These are phyloP conservation scores for Allacma fusca DNA, from an alignment of 2,888 invertebrate genomes.

Conservation along the genomic window DNA sequence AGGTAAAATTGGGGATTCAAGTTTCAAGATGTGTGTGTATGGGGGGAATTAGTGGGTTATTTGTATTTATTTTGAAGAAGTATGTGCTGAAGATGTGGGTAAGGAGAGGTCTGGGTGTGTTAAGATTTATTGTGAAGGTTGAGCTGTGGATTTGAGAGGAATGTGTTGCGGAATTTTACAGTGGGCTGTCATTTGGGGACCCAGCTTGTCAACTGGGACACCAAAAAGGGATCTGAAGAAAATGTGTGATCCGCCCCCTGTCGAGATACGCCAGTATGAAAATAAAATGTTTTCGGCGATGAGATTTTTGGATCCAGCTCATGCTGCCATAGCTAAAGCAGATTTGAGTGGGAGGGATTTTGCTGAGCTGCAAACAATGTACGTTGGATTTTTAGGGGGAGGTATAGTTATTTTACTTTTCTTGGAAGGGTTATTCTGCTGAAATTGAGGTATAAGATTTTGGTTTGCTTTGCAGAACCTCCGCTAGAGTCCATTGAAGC, in stretches of 20 bases:
- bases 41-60: not conserved
- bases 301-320: conserved; percentile 67
- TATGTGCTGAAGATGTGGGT: not conserved
- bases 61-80: not conserved
- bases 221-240: conserved; percentile 72
- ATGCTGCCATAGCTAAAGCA: conserved; percentile 70
- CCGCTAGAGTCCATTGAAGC: conserved; percentile 57
- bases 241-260: conserved; percentile 68
- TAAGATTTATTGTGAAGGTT: not conserved
- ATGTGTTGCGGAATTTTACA: conserved; percentile 64
- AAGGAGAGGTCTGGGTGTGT: not conserved
- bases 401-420: conserved; percentile 65
- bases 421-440: not conserved
- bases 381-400: conserved; percentile 72
- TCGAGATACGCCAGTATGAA: conserved; percentile 75
- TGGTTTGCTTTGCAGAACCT: conserved; percentile 64
- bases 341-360: conserved; percentile 71
- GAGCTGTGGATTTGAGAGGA: no score
- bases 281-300: conserved; percentile 85
- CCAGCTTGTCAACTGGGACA: conserved; percentile 83
- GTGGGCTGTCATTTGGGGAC: conserved; percentile 83
- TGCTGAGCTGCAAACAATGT: conserved; percentile 71
- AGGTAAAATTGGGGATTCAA: conserved; percentile 14
- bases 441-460: not conserved
- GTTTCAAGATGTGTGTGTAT: no score